Evolutionary conservation across 2,113 vertebrate genomes (phyloP).

Genomic region (Callithrix jacchus): DNA sequence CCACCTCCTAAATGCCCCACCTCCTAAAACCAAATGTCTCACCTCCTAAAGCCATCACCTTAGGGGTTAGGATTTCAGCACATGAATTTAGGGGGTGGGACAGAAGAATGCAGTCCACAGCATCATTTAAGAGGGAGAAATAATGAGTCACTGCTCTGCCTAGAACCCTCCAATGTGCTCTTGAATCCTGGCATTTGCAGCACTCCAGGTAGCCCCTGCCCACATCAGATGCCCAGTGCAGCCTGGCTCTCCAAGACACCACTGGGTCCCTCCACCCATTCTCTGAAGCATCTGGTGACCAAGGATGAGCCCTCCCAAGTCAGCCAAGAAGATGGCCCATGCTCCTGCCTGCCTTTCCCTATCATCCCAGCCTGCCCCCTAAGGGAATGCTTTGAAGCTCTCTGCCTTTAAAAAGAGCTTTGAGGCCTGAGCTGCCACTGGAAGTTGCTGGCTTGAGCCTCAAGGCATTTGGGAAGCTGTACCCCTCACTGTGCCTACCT

Average conservation of each 20-base stretch:
- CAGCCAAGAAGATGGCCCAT: neutral
- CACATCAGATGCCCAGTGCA: no score
- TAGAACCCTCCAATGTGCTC: neutral
- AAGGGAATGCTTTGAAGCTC: neutral
- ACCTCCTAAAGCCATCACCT: no score
- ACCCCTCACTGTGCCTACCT: no score
- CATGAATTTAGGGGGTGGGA: neutral
- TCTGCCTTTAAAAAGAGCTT: neutral
- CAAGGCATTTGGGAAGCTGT: fast-evolving
- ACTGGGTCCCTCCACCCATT: neutral
- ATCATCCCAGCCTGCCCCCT: fast-evolving
- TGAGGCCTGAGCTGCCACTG: neutral
- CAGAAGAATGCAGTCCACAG: neutral
- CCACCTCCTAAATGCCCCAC: no score
- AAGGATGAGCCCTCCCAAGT: neutral
- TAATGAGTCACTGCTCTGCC: neutral
- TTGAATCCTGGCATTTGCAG: neutral
- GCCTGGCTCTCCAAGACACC: neutral
- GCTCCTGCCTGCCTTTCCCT: neutral
- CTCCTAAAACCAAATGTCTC: neutral
- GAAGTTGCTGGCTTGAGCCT: neutral
- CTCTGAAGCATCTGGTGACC: neutral
- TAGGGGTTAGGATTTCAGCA: neutral
- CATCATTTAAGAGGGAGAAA: neutral
- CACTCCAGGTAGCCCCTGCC: neutral